Conservation (phyloP, 35 echinoderm and acorn worm species). For the Apostichopus parvimensis region DNA sequence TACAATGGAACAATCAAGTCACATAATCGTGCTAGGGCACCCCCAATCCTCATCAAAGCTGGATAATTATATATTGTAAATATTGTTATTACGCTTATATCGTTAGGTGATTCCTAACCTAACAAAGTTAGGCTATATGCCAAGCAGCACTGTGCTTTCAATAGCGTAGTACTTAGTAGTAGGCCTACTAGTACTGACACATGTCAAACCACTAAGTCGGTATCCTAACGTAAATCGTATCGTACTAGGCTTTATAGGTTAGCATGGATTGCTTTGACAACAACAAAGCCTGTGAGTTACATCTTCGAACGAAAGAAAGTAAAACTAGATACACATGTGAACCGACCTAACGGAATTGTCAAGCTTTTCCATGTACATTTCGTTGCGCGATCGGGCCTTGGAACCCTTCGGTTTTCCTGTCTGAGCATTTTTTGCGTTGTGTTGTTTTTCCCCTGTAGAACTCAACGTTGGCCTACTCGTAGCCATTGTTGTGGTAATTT, state of each 20-base stretch:
- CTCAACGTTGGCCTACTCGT: conserved; percentile 31
- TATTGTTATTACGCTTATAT: not conserved
- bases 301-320: not conserved
- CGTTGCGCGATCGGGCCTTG: conserved; percentile 33
- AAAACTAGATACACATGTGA: not conserved
- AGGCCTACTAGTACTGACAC: not conserved
- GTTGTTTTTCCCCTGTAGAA: conserved; percentile 38
- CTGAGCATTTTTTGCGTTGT: conserved; percentile 26
- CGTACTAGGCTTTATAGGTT: not conserved
- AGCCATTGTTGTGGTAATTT: conserved; percentile 49
- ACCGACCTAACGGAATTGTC: conserved; percentile 54
- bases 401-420: conserved; percentile 32
- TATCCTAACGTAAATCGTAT: not conserved
- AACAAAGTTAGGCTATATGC: not conserved
- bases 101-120: not conserved
- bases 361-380: conserved; percentile 42
- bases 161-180: no score
- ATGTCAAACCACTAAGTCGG: not conserved
- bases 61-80: not conserved
- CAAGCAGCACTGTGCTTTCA: no score
- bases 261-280: not conserved
- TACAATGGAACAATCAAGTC: no score
- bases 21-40: no score
- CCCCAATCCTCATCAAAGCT: no score
- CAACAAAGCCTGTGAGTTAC: not conserved